Evolutionary conservation across 2,797 vertebrate genomes (phyloP).

Genomic region (Margarornis squamiger): DNA sequence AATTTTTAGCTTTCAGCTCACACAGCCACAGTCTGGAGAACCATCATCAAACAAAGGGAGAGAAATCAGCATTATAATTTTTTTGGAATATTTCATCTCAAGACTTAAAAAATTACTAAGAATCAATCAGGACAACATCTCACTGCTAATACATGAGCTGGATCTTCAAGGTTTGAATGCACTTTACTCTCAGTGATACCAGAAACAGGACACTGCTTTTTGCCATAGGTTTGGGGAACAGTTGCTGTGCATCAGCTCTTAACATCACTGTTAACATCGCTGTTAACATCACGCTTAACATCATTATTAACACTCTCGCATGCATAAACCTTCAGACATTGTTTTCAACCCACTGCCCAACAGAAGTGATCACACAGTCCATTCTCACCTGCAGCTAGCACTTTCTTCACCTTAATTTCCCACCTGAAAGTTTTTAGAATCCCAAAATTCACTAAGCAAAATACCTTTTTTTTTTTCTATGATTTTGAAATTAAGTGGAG

Average conservation of each 20-base stretch:
- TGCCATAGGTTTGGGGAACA: background rate
- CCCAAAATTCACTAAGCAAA: background rate
- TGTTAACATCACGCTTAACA: background rate
- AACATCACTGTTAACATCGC: too few relatives aligned
- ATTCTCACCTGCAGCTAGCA: background rate
- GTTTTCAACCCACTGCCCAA: background rate
- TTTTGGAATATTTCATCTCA: background rate
- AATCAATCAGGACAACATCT: background rate
- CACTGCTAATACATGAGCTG: background rate
- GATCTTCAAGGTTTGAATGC: background rate
- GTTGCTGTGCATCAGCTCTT: background rate
- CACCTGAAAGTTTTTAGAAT: background rate
- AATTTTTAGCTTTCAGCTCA: slow-evolving; percentile 1
- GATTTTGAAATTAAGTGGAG: background rate
- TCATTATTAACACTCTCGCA: background rate
- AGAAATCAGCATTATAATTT: background rate
- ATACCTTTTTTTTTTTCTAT: background rate
- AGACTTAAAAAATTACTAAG: background rate
- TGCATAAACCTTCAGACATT: background rate
- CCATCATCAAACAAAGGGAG: background rate
- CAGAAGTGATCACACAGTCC: background rate
- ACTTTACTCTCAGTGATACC: background rate
- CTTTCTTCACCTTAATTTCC: background rate
- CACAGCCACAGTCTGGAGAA: background rate
- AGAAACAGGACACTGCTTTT: background rate